phyloP scores from a whole-genome alignment of 2,888 invertebrate genomes.

The Lithodes maja region DNA sequence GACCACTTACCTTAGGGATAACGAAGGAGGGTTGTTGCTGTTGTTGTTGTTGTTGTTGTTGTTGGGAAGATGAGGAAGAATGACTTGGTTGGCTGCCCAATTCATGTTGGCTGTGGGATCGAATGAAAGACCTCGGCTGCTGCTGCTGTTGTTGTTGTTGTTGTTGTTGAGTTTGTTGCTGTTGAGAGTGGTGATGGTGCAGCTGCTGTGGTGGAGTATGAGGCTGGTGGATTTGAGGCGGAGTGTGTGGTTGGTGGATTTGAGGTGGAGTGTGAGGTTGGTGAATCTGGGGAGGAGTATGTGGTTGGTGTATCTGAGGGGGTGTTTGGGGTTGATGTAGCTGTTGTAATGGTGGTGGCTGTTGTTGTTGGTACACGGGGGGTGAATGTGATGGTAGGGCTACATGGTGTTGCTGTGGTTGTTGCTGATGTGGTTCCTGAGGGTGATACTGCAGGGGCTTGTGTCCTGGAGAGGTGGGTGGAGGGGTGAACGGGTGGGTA shows the following conservation, averaged over 20 bases:
- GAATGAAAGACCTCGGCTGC: slow-evolving; percentile 48
- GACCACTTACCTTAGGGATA: slow-evolving; percentile 64
- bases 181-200: slow-evolving; percentile 38
- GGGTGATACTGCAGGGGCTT: slow-evolving; percentile 11
- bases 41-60: slow-evolving; percentile 25
- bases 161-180: slow-evolving; percentile 34
- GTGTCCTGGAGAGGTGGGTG: neutral
- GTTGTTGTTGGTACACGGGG: slow-evolving; percentile 18
- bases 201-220: slow-evolving; percentile 47
- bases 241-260: slow-evolving; percentile 26
- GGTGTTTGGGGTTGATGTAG: slow-evolving; percentile 42
- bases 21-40: slow-evolving; percentile 48
- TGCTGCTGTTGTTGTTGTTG: slow-evolving; percentile 25
- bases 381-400: slow-evolving; percentile 71
- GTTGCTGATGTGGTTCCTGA: slow-evolving; percentile 32
- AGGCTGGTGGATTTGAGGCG: slow-evolving; percentile 35
- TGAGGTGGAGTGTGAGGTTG: slow-evolving; percentile 23
- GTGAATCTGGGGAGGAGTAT: slow-evolving; percentile 44
- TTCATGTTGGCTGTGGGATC: slow-evolving; percentile 59
- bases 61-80: neutral
- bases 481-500: neutral
- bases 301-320: slow-evolving; percentile 38
- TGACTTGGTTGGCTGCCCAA: slow-evolving; percentile 30
- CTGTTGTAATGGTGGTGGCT: slow-evolving; percentile 19
- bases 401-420: slow-evolving; percentile 71